Conservation (phyloP, 2,113 vertebrate genomes). For the Cavia aperea region DNA sequence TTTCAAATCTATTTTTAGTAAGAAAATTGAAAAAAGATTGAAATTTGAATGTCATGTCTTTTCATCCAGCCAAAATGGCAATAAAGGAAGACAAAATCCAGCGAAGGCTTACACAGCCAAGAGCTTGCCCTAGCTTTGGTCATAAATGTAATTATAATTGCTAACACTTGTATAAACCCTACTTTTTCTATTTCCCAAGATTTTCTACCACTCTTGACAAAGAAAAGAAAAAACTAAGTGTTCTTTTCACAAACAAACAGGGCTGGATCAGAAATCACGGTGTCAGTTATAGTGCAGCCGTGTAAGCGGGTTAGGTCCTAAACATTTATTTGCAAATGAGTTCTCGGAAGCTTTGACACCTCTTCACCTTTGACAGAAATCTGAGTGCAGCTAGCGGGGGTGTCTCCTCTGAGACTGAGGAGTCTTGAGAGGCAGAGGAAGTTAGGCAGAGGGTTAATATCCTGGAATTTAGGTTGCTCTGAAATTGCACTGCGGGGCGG, state of each 20-base stretch:
- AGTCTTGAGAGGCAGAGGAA: not conserved
- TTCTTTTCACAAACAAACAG: slow-evolving; percentile 1
- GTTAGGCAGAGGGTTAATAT: not conserved
- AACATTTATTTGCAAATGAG: not conserved
- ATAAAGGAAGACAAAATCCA: slow-evolving; percentile 20
- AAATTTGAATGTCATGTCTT: slow-evolving; percentile 20
- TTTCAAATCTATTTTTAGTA: slow-evolving; percentile 50
- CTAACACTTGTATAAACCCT: slow-evolving; percentile 66
- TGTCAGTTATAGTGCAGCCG: not conserved
- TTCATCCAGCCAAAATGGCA: slow-evolving; percentile 43
- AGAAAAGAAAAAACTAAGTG: slow-evolving; percentile 38
- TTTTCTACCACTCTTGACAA: slow-evolving; percentile 27
- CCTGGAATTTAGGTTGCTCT: not conserved
- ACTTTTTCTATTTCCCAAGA: slow-evolving; percentile 34
- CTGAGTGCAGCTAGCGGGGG: not conserved
- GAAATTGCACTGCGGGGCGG: not conserved
- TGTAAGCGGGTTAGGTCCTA: not conserved
- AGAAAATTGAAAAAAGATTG: slow-evolving; percentile 8
- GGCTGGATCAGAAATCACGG: not conserved
- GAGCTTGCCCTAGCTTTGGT: slow-evolving; percentile 5
- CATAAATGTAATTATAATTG: slow-evolving; percentile 54
- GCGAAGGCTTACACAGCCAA: slow-evolving; percentile 49
- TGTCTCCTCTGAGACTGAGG: not conserved
- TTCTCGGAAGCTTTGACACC: not conserved
- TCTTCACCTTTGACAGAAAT: not conserved